Evolutionary conservation across 2,888 invertebrate genomes (phyloP).

Genomic region (Aromia moschata): DNA sequence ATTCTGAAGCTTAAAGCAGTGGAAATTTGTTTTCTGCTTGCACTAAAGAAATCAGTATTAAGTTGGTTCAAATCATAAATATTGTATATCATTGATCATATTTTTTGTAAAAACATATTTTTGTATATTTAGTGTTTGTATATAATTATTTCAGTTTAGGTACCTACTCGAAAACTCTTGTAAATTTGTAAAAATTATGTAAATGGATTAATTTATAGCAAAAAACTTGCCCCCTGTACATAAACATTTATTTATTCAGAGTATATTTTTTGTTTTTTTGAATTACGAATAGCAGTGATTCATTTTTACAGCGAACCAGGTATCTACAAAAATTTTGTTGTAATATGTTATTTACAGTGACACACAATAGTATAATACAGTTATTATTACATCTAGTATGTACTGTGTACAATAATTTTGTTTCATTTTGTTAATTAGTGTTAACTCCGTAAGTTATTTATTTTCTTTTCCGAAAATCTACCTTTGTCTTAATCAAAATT

Average conservation of each 20-base stretch:
- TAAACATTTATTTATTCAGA: conserved; percentile 42
- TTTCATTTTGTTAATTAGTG: conserved; percentile 54
- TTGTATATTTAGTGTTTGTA: conserved; percentile 51
- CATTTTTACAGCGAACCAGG: conserved; percentile 36
- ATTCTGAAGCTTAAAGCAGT: conserved; percentile 44
- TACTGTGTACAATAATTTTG: conserved; percentile 60
- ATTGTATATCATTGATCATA: conserved; percentile 46
- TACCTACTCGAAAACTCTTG: conserved; percentile 48
- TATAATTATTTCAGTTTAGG: conserved; percentile 45
- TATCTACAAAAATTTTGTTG: conserved; percentile 35
- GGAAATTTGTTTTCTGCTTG: conserved; percentile 48
- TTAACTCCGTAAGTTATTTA: conserved; percentile 43
- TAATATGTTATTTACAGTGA: conserved; percentile 30
- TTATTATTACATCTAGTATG: conserved; percentile 57
- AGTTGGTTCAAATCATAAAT: conserved; percentile 50
- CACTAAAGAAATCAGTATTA: conserved; percentile 54
- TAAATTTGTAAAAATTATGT: conserved; percentile 54
- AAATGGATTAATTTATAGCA: conserved; percentile 42
- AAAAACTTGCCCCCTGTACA: conserved; percentile 52
- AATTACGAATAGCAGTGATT: conserved; percentile 26
- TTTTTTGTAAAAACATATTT: conserved; percentile 54
- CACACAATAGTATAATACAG: conserved; percentile 55
- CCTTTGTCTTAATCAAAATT: conserved; percentile 27
- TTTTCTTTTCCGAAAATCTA: conserved; percentile 33
- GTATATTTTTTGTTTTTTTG: conserved; percentile 39